Percentiles rank a stretch among this genome's conserved stretches.
These are phyloP conservation scores for Holotrichia oblita DNA, from an alignment of 1,140 invertebrate genomes.

Conservation along the genomic window DNA sequence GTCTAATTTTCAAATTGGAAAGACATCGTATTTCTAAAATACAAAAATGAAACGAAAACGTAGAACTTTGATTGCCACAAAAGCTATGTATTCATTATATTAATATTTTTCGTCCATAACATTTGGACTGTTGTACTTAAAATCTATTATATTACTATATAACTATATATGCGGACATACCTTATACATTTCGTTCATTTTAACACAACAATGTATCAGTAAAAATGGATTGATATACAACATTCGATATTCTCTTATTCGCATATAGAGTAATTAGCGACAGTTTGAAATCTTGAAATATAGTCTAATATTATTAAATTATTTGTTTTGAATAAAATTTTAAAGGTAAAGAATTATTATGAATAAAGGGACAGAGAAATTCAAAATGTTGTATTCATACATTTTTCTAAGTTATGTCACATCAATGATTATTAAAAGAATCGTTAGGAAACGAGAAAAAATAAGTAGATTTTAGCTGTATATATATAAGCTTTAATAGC, in stretches of 20 bases:
- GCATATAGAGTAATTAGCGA: neutral
- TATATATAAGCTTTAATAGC: neutral
- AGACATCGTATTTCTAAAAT: slow-evolving; percentile 44
- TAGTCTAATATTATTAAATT: too few relatives aligned
- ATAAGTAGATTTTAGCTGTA: neutral
- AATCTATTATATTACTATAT: slow-evolving; percentile 33
- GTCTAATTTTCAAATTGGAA: slow-evolving; percentile 38
- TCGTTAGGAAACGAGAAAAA: neutral
- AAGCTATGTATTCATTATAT: slow-evolving; percentile 8
- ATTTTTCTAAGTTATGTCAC: neutral
- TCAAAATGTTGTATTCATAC: neutral
- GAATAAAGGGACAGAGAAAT: neutral
- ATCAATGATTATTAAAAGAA: too few relatives aligned
- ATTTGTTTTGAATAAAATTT: too few relatives aligned
- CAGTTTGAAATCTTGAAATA: too few relatives aligned
- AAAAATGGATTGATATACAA: neutral
- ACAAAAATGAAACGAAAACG: slow-evolving; percentile 30
- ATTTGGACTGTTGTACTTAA: slow-evolving; percentile 12
- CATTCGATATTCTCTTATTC: neutral
- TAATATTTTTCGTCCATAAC: slow-evolving; percentile 1
- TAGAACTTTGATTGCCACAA: slow-evolving; percentile 35
- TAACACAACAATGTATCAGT: neutral
- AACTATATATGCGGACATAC: neutral
- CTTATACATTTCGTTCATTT: neutral
- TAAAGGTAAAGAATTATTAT: too few relatives aligned